Evolutionary conservation across 2,797 vertebrate species (phyloP).

Genomic region (Podargus strigoides): DNA sequence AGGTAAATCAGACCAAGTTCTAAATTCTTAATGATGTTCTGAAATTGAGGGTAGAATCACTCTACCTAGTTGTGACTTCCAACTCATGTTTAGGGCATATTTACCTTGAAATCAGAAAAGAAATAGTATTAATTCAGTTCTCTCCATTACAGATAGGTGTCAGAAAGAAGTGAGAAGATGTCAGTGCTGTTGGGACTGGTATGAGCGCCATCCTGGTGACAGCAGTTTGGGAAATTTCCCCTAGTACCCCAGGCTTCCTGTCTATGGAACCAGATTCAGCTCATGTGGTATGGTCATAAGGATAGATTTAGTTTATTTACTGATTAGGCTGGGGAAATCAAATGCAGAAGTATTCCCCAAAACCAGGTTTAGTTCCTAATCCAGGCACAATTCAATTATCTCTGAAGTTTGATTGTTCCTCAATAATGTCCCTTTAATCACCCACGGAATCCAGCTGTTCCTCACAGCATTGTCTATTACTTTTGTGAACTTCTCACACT

Average conservation of each 20-base stretch:
- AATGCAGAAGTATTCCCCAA: background rate
- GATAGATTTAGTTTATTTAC: background rate
- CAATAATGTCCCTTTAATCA: background rate
- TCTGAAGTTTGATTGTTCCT: background rate
- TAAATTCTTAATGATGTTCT: background rate
- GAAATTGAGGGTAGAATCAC: background rate
- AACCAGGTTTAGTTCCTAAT: background rate
- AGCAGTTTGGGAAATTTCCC: rapidly evolving
- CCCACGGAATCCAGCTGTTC: background rate
- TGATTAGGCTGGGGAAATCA: background rate
- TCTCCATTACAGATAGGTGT: background rate
- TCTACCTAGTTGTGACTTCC: background rate
- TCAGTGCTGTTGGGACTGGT: background rate
- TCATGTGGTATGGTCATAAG: background rate
- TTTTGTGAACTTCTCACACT: background rate
- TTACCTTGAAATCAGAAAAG: background rate
- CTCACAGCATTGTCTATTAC: background rate
- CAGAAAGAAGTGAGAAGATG: background rate
- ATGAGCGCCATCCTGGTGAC: background rate
- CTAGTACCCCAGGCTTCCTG: background rate
- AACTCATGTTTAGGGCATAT: background rate
- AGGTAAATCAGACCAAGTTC: background rate
- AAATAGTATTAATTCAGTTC: background rate
- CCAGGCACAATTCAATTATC: background rate
- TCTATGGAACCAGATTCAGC: background rate